Evolutionary conservation across 2,113 vertebrate species (phyloP).

Genomic region (Ranitomeya imitator): DNA sequence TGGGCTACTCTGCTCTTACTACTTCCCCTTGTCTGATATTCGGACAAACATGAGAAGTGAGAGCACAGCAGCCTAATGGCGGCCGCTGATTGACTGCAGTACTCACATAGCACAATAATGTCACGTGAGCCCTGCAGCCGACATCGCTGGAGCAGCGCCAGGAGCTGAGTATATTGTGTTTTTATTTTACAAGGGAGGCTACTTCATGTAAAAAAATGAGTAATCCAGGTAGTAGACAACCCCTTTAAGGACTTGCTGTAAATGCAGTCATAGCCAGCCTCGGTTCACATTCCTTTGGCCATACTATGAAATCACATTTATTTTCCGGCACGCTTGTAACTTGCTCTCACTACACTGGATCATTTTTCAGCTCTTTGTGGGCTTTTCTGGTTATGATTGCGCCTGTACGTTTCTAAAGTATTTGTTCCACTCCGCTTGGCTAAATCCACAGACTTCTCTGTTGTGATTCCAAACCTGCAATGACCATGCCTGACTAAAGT

Average conservation of each 20-base stretch:
- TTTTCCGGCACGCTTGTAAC: not conserved
- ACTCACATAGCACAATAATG: no score
- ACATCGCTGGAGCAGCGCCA: no score
- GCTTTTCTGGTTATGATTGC: constrained; percentile 35
- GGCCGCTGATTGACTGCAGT: no score
- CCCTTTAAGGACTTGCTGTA: not conserved
- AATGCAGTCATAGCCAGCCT: not conserved
- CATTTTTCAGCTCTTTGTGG: constrained; percentile 2
- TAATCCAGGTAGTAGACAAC: no score
- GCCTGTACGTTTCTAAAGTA: not conserved
- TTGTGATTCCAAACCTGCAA: constrained; percentile 34
- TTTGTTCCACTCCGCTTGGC: constrained; percentile 40
- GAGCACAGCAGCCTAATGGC: no score
- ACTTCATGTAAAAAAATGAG: no score
- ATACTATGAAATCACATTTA: constrained; percentile 15
- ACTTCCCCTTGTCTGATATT: no score
- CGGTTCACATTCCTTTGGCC: not conserved
- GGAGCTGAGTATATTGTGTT: no score
- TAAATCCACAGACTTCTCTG: constrained; percentile 28
- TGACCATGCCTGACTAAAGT: constrained; percentile 5
- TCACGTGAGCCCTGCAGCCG: no score
- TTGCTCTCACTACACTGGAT: not conserved
- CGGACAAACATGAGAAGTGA: no score
- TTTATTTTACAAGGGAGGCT: no score
- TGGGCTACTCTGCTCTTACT: no score